A percentile compares a stretch with the other conserved stretches of the same genome.
Evolutionary conservation across 2,888 invertebrate genomes (phyloP).

Genomic region (Ceriagrion tenellum): DNA sequence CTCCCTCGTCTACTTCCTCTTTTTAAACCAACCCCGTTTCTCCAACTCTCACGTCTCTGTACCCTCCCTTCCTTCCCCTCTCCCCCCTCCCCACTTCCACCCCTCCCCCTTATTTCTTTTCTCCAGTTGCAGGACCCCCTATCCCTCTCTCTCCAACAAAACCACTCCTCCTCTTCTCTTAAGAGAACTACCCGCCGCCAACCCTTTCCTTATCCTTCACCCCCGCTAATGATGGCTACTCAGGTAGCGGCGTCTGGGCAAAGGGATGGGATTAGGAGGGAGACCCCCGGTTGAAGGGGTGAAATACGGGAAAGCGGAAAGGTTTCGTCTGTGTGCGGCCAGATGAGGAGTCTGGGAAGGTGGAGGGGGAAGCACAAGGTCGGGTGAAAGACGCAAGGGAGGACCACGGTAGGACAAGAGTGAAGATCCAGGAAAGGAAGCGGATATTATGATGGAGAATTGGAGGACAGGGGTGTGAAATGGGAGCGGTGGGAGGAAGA

Average conservation of each 20-base stretch:
- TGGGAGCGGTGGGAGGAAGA: not conserved
- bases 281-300: not conserved
- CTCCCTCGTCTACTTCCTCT: constrained; percentile 9
- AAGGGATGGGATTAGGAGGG: constrained; percentile 5
- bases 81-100: no score
- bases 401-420: not conserved
- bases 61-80: not conserved
- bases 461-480: not conserved
- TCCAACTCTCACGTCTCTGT: not conserved
- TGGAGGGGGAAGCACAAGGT: not conserved
- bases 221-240: constrained; percentile 45
- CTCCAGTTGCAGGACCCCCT: not conserved
- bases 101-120: not conserved
- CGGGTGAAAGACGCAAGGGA: not conserved
- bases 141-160: not conserved
- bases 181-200: not conserved
- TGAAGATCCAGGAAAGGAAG: not conserved
- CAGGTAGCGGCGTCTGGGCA: constrained; percentile 25
- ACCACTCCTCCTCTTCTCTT: no score
- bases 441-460: not conserved
- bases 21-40: constrained; percentile 21
- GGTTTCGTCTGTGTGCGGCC: not conserved
- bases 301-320: not conserved
- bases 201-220: not conserved
- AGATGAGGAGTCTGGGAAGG: not conserved